Evolutionary conservation across 2,113 vertebrate species (phyloP), one percentile per base, ranked within the genome.

Genomic region (Coryphaenoides rupestris): DNA sequence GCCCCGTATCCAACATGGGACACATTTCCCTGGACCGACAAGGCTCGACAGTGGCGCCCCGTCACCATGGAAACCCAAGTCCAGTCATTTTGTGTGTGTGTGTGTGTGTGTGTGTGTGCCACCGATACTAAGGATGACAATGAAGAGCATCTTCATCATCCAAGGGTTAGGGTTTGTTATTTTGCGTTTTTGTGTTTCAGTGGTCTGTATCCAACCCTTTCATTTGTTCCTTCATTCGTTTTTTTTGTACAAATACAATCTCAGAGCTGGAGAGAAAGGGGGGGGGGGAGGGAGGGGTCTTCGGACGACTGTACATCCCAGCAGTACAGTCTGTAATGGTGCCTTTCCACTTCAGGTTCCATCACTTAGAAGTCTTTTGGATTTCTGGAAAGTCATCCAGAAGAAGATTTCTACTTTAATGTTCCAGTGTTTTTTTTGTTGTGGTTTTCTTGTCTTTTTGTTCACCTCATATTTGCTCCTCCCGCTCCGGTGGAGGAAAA

Each of bases 211-310:
- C 47, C 56, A 73, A 50, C 77, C 68, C 53, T 68, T 75, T 74
- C 62, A 77, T 69, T 69, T 61, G 69, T 79, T 87, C 81, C 87
- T 88, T 89, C 85, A 87, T 73, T 82, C 76, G 69, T 33, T 33
- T 5, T 33, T 40, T 40, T 82, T 78, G 69, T n/a, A 50, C 15
- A 56, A 76, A 47, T 79, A 75, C 68, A 74, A 84, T 84, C 79
- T 40, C 77, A 87, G 66, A 77, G 70, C 72, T 50, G 58, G 69
- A 69, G 62, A 65, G 77, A 73, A 72, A 21, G 62, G 62, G 72
- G 67, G 59, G 67, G 21, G 45, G 76, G 54, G 63, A 70, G 72
- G 64, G 63, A 21, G 67, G 62, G 54, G 78, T 69, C 69, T 65
- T 68, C 49, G 60, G 76, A 84, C 76, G 75, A 80, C 75, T 64